Evolutionary conservation across 2,797 vertebrate genomes (phyloP).

Genomic region (Falco peregrinus): DNA sequence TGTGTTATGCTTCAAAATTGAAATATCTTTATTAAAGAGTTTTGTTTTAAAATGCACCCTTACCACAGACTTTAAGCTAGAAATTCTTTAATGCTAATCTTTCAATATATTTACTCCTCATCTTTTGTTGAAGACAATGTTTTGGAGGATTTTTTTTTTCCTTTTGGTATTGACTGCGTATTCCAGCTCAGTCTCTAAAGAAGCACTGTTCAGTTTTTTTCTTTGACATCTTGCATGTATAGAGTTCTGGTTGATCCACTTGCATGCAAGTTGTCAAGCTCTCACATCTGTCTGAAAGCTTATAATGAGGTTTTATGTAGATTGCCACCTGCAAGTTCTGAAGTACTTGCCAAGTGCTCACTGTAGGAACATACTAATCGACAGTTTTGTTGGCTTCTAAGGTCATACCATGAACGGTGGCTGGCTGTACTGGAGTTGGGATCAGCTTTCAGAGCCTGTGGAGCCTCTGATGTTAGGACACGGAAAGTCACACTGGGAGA

Average conservation of each 20-base stretch:
- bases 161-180: not conserved
- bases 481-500: not conserved
- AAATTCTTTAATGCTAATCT: not conserved
- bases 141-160: not conserved
- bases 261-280: not conserved
- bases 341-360: not conserved
- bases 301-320: not conserved
- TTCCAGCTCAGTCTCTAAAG: not conserved
- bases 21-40: not conserved
- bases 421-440: not conserved
- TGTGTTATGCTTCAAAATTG: not conserved
- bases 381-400: not conserved
- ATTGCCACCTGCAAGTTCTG: not conserved
- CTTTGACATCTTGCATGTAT: accelerated
- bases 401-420: not conserved
- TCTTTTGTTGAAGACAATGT: not conserved
- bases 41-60: not conserved
- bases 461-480: not conserved
- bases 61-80: not conserved
- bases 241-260: not conserved
- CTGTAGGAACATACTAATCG: not conserved
- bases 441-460: not conserved
- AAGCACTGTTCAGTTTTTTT: not conserved
- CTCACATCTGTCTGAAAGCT: not conserved
- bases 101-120: accelerated